phyloP scores from a whole-genome alignment of 2,888 invertebrate genomes.

The Quadriops clusia region DNA sequence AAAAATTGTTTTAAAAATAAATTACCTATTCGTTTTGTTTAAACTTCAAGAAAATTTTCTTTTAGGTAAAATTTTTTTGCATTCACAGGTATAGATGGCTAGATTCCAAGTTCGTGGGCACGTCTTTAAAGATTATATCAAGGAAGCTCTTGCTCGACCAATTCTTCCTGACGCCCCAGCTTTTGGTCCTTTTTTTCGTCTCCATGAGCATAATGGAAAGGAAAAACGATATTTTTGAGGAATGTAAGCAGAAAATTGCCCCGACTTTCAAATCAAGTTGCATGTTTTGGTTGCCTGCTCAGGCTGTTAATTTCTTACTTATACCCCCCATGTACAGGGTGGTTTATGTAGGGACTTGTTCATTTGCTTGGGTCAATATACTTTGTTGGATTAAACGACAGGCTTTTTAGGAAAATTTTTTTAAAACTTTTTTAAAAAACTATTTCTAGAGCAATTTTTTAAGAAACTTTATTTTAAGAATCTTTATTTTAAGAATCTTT shows the following conservation, averaged over 20 bases:
- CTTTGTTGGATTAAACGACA: conserved; percentile 69
- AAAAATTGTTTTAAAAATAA: no score
- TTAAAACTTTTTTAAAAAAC: no score
- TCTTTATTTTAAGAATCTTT: no score
- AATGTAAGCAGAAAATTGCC: conserved; percentile 57
- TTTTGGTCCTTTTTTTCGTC: conserved; percentile 7
- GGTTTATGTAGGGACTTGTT: conserved; percentile 64
- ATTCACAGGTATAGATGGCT: conserved; percentile 65
- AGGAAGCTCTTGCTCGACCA: conserved; percentile 67
- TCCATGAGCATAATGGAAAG: conserved; percentile 61
- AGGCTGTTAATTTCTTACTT: conserved; percentile 63
- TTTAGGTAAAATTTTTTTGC: no score
- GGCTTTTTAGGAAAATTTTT: no score
- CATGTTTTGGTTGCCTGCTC: conserved; percentile 73
- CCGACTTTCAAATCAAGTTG: conserved; percentile 66
- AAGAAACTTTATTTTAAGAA: no score
- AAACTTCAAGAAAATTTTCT: no score
- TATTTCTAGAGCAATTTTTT: no score
- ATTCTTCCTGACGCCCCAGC: conserved; percentile 56
- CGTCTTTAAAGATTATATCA: conserved; percentile 45
- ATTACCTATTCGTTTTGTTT: no score
- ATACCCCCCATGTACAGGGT: conserved; percentile 63
- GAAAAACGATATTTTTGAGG: conserved; percentile 54
- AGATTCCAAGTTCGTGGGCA: conserved; percentile 58
- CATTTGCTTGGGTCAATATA: conserved; percentile 76